phyloP scores from a whole-genome alignment of 1,140 invertebrate genomes.

The Steinernema khuongi region DNA sequence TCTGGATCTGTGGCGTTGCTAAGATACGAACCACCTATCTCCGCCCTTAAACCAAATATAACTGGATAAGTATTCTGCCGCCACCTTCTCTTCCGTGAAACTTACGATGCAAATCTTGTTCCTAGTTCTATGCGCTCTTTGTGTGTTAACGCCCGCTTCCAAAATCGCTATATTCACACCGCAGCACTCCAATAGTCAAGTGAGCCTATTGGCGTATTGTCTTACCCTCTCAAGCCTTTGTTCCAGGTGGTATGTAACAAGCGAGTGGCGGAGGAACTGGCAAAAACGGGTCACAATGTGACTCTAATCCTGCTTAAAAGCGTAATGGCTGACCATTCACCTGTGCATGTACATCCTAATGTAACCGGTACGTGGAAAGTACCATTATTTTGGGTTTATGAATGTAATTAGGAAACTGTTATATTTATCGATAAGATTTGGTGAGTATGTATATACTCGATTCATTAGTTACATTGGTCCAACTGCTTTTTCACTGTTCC shows the following conservation, averaged over 20 bases:
- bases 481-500: neutral
- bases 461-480: neutral
- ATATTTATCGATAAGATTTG: too few species aligned
- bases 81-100: too few species aligned
- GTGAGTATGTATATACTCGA: neutral
- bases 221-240: neutral
- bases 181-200: constrained; percentile 14
- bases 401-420: neutral
- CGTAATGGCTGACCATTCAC: neutral
- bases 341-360: constrained; percentile 1
- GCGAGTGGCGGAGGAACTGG: constrained; percentile 8
- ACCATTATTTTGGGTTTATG: neutral
- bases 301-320: neutral
- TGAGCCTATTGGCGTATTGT: neutral
- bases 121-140: too few species aligned
- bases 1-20: too few species aligned
- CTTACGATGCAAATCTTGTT: too few species aligned
- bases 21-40: too few species aligned
- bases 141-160: too few species aligned
- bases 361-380: neutral
- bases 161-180: constrained; percentile 16
- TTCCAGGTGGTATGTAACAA: constrained; percentile 18
- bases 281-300: constrained; percentile 20
- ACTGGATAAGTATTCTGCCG: too few species aligned
- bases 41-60: too few species aligned